Evolutionary conservation across 2,113 vertebrate species (phyloP), one percentile per base, ranked within the genome.

Genomic region (Perca fluviatilis): DNA sequence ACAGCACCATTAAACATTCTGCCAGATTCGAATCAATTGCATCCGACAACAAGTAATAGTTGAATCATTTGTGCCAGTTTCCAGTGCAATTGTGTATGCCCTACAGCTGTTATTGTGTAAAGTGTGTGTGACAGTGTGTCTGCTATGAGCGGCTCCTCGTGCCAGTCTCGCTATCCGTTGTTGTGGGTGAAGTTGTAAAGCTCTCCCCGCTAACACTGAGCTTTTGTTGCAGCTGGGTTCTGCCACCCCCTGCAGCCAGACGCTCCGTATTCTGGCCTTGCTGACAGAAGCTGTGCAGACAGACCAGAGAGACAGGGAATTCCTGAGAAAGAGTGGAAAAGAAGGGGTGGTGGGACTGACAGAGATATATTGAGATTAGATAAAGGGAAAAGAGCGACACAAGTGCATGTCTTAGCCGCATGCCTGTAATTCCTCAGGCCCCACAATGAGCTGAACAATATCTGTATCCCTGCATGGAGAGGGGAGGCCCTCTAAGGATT

Each of bases 371-470:
- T n/a, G n/a, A 19, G 23, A 21, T 33, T 46, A 74, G 67, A 72
- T 15, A 27, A 13, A 47, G 11, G 51, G 50, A 3, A 40, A 30
- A 61, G 64, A 58, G 19, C 0, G 50, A 25, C 21, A 60, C 15
- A n/a, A 16, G 63, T 33, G 27, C 58, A 69, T 36, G 19, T 73
- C 30, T 80, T 3, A 58, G 8, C 53, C 70, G 69, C 80, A 86
- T 92, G 75, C 85, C 77, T 77, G 71, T 43, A 56, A 88, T 89
- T 83, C 91, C 73, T 88, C 61, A 40, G 49, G 69, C 67, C 69
- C 71, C 54, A 47, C 65, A 0, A 14, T 58, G 66, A 69, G 51
- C 15, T 57, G 46, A 74, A 84, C 77, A 83, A 58, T 47, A 64
- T 16, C 40, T 66, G 60, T 36, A 21, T 63, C 56, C 78, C 49